Conservation (phyloP, 2,113 vertebrate species). For the Pao palembangensis region DNA sequence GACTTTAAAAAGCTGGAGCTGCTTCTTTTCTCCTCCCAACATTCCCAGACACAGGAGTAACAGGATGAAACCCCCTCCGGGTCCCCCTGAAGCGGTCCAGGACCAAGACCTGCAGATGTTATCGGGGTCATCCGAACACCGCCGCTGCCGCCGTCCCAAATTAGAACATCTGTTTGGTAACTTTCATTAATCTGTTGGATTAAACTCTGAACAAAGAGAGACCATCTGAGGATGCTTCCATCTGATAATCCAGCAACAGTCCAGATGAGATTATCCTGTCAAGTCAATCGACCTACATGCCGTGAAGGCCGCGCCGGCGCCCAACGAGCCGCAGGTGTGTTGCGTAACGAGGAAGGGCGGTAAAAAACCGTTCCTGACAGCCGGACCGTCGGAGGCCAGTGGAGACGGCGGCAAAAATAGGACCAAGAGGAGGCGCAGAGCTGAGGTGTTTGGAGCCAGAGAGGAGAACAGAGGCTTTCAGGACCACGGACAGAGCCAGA, state of each 20-base stretch:
- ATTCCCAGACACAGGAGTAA: background rate
- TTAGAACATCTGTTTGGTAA: constrained; percentile 41
- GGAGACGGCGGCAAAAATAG: no score
- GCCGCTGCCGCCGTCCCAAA: constrained; percentile 4
- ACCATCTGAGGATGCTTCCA: constrained; percentile 46
- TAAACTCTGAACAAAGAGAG: constrained; percentile 33
- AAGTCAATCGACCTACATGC: constrained; percentile 50
- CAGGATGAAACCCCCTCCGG: no score
- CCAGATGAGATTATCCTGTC: constrained; percentile 54
- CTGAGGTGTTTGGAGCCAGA: no score
- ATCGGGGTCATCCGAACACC: no score
- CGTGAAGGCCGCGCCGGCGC: background rate
- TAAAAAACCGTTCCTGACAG: background rate
- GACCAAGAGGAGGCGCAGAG: no score
- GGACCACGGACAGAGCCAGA: constrained; percentile 46
- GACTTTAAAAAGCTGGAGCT: no score
- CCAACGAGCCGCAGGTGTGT: constrained; percentile 34
- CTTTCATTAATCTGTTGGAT: constrained; percentile 32
- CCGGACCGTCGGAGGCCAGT: no score
- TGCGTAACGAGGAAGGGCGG: constrained; percentile 20
- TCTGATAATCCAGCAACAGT: constrained; percentile 53
- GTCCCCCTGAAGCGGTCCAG: no score
- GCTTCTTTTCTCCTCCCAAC: no score
- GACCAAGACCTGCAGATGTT: no score
- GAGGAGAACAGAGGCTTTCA: constrained; percentile 36